Evolutionary conservation across 2,797 vertebrate species (phyloP).

Genomic region (Diplodus puntazzo): DNA sequence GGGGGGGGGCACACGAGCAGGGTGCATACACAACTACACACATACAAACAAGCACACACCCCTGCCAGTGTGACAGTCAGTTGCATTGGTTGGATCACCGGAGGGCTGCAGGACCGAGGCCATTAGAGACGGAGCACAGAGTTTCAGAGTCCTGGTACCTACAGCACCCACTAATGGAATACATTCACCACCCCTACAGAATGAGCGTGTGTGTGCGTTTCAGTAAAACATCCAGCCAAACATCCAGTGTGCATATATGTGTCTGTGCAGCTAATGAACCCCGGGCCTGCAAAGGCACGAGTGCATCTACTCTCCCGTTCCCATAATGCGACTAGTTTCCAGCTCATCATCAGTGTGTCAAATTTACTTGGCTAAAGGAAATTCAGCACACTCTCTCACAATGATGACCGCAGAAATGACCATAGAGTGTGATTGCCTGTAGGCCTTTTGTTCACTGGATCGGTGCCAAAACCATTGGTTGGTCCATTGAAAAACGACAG

Average conservation of each 20-base stretch:
- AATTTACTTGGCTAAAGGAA: conserved; percentile 13
- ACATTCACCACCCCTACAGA: conserved; percentile 41
- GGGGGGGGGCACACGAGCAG: conserved; percentile 16
- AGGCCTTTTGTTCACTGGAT: background rate
- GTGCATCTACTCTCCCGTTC: conserved; percentile 7
- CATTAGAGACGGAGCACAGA: conserved; percentile 74
- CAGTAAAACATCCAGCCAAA: conserved; percentile 2
- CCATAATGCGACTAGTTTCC: conserved; percentile 16
- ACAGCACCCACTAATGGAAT: conserved; percentile 72
- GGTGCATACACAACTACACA: conserved; percentile 23
- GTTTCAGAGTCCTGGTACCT: conserved; percentile 59
- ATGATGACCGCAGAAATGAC: conserved; percentile 9
- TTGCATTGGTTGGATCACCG: conserved; percentile 67
- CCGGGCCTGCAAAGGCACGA: conserved; percentile 29
- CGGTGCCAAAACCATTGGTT: background rate
- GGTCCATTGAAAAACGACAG: background rate
- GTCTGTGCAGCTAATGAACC: conserved; percentile 29
- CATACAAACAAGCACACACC: conserved; percentile 20
- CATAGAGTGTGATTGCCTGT: background rate
- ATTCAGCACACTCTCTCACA: background rate
- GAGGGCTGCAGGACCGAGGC: conserved; percentile 63
- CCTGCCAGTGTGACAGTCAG: conserved; percentile 60
- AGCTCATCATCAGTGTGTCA: conserved; percentile 22
- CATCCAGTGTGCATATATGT: conserved; percentile 4
- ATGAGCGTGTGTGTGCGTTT: conserved; percentile 12